These are phyloP conservation scores for Pomatorhinus ruficollis DNA, from an alignment of 2,113 vertebrate genomes.

Conservation along the genomic window DNA sequence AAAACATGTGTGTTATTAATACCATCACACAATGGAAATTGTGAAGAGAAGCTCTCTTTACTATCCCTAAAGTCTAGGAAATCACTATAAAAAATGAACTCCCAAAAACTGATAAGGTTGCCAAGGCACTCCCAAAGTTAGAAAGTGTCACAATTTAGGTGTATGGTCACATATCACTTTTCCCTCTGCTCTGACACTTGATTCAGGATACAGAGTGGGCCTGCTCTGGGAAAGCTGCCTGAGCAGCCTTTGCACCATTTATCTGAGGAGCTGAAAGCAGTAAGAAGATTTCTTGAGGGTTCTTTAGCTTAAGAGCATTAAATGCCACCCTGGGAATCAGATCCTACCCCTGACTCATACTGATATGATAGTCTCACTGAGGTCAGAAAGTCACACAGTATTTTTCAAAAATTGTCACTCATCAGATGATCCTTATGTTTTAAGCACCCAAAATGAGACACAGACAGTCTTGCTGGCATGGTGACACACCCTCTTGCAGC, in stretches of 20 bases:
- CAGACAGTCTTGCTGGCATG: neutral
- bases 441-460: neutral
- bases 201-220: neutral
- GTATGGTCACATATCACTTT: neutral
- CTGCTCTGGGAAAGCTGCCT: neutral
- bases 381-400: neutral
- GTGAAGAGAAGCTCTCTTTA: neutral
- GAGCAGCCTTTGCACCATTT: neutral
- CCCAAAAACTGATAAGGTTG: neutral
- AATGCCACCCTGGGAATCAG: neutral
- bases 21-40: neutral
- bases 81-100: neutral
- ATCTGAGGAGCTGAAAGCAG: neutral
- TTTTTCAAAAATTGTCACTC: neutral
- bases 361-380: neutral
- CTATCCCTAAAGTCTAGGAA: neutral
- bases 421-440: neutral
- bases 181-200: neutral
- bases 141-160: neutral
- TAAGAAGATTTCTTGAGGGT: slow-evolving; percentile 32
- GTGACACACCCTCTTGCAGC: neutral
- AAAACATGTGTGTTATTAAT: neutral
- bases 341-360: neutral
- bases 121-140: neutral
- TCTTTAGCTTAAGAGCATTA: slow-evolving; percentile 34